Percentiles rank a stretch among this genome's conserved stretches.
These are phyloP conservation scores for Raphicerus campestris DNA, from an alignment of 2,113 vertebrate species.

Conservation along the genomic window DNA sequence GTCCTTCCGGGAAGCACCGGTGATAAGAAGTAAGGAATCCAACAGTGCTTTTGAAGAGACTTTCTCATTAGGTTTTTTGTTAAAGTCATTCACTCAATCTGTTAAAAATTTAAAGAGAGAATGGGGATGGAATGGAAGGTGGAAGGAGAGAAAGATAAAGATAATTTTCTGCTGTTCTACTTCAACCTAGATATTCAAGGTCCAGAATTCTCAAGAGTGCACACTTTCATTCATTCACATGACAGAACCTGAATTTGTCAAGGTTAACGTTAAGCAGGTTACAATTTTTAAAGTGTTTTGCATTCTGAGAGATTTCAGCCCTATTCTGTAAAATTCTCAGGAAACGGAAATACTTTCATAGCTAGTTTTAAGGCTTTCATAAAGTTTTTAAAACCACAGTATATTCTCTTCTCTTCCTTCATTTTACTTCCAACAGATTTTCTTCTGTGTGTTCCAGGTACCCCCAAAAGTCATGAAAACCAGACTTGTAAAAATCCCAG, in stretches of 20 bases:
- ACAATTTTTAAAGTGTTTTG: slow-evolving; percentile 53
- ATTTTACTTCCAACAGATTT: slow-evolving; percentile 33
- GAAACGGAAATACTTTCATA: background rate
- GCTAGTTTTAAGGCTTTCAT: slow-evolving; percentile 54
- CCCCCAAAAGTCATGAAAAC: slow-evolving; percentile 2
- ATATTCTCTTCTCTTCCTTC: slow-evolving; percentile 6
- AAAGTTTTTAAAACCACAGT: background rate
- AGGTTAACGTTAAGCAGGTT: slow-evolving; percentile 67
- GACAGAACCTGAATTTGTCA: slow-evolving; percentile 64
- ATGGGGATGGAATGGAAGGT: background rate
- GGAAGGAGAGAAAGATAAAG: slow-evolving; percentile 11
- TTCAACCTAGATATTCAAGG: slow-evolving; percentile 68
- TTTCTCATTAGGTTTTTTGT: slow-evolving; percentile 54
- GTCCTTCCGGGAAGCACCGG: slow-evolving; percentile 59
- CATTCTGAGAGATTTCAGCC: slow-evolving; percentile 51
- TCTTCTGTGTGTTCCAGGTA: background rate
- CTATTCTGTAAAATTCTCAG: slow-evolving; percentile 51
- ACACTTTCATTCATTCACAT: slow-evolving; percentile 67
- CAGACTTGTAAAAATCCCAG: background rate
- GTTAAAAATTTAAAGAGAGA: slow-evolving; percentile 66
- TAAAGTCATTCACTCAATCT: slow-evolving; percentile 66
- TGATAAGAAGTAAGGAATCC: slow-evolving; percentile 41
- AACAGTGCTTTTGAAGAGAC: slow-evolving; percentile 19
- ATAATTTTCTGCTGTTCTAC: slow-evolving; percentile 52
- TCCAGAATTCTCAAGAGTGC: background rate